A percentile compares a stretch with the other conserved stretches of the same genome.
phyloP scores from a whole-genome alignment of 2,113 vertebrate genomes.

The Climacteris rufus region DNA sequence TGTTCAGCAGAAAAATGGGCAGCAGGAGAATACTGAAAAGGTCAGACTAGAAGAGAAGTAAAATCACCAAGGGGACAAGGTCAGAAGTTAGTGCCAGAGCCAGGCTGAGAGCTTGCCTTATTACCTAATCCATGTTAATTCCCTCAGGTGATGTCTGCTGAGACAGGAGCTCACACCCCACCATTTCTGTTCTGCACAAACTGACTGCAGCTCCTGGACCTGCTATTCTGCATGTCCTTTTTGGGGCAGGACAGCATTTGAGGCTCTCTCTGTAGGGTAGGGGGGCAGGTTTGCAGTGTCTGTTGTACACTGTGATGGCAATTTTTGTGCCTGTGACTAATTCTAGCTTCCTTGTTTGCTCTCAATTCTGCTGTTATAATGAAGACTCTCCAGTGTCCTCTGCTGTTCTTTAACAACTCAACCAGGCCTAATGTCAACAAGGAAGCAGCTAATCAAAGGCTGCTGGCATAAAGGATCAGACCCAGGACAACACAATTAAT shows the following conservation, averaged over 20 bases:
- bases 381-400: not conserved
- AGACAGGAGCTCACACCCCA: not conserved
- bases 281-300: not conserved
- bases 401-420: not conserved
- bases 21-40: not conserved
- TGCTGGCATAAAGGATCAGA: not conserved
- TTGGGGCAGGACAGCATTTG: not conserved
- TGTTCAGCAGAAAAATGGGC: not conserved
- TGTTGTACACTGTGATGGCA: not conserved
- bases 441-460: conserved; percentile 19
- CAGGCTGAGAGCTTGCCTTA: not conserved
- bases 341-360: not conserved
- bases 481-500: not conserved
- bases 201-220: not conserved
- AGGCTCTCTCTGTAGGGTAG: not conserved
- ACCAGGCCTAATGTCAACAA: not conserved
- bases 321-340: not conserved
- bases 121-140: not conserved
- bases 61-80: not conserved
- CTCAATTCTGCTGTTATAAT: not conserved
- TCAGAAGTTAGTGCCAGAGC: not conserved
- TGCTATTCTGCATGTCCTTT: not conserved
- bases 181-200: not conserved
- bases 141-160: not conserved
- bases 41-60: not conserved